Evolutionary conservation across 1,140 invertebrate species (phyloP), one percentile per base, ranked within the genome.

Genomic region (Neodiprion fabricii): DNA sequence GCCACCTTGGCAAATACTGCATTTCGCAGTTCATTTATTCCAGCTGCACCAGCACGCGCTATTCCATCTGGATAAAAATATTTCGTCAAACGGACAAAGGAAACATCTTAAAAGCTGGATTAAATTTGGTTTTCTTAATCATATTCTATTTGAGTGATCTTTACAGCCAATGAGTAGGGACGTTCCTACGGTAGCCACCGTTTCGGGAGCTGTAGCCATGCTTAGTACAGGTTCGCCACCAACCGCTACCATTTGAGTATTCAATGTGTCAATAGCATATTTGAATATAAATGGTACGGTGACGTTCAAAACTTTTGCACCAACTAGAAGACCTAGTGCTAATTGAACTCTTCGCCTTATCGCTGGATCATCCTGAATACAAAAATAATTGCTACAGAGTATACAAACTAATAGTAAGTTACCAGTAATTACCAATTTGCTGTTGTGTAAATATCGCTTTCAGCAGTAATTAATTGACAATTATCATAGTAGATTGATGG

Each of bases 1-100:
- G 98, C 97, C n/a, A 99, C 98, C 88, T 94, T 95, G 7, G 98
- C 98, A 90, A 99, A 99, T 23, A 99, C 96, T 9, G 98, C 98
- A 90, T 99, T 99, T 71, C 98, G 89, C 11, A 99, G 84, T 89
- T 99, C 99, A 88, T 99, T 99, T 84, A 99, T 98, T 68, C 95
- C 94, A 1, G 96, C 93, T 21, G 97, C 94, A 75, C 96, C 93
- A 12, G 94, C 94, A 81, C 98, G 90, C 1, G 98, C 97, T 76
- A 97, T 89, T 73, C 98, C 98, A 93, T 99, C 98, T 99, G 81
- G 70, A 50, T 67, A 75, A 23, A 68, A 85, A 82, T 74, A 79
- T 40, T 40, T 77, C 75, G 76, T 70, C 78, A 61, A 61, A 61
- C 53, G 8, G 48, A 72, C 67, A 78, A 74, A 48, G 72, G 71